These are phyloP conservation scores for Drosophila diplacantha DNA, from an alignment of 2,888 invertebrate species.

Conservation along the genomic window DNA sequence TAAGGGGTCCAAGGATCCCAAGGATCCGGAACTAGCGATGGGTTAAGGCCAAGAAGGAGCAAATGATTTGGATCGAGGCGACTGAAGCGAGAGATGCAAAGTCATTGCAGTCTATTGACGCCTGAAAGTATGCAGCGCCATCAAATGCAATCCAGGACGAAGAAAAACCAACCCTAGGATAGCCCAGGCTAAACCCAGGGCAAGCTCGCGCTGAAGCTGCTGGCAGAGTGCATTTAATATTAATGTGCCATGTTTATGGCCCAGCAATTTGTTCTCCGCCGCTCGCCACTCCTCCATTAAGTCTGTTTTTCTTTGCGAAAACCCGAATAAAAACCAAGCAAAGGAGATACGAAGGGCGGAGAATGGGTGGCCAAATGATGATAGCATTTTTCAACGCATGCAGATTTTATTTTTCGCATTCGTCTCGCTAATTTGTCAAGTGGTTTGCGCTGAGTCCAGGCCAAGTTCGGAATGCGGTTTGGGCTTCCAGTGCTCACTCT, in stretches of 20 bases:
- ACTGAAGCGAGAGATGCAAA: conserved; percentile 46
- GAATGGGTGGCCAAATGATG: conserved; percentile 49
- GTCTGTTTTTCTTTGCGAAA: conserved; percentile 22
- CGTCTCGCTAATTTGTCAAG: conserved; percentile 66
- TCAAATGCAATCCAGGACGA: conserved; percentile 26
- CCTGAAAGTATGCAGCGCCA: conserved; percentile 64
- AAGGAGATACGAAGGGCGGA: conserved; percentile 6
- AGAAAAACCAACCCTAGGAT: not conserved
- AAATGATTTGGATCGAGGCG: conserved; percentile 27
- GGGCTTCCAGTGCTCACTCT: conserved; percentile 23
- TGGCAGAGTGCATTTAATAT: conserved; percentile 71
- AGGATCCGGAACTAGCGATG: not conserved
- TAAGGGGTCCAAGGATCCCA: conserved; percentile 13
- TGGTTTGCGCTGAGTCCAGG: conserved; percentile 30
- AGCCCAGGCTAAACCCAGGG: not conserved
- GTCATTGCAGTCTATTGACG: conserved; percentile 71
- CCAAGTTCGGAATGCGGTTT: conserved; percentile 22
- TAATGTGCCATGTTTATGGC: conserved; percentile 71
- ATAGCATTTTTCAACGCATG: conserved; percentile 61
- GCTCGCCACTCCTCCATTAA: conserved; percentile 13
- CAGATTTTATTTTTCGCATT: conserved; percentile 42
- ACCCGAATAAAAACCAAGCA: conserved; percentile 2
- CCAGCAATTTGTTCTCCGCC: conserved; percentile 69
- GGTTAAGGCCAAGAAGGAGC: not conserved
- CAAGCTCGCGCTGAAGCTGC: conserved; percentile 20